A percentile compares a stretch with the other conserved stretches of the same genome.
These are phyloP conservation scores for Ptychoptera contaminata DNA, from an alignment of 2,888 invertebrate genomes.

Conservation along the genomic window DNA sequence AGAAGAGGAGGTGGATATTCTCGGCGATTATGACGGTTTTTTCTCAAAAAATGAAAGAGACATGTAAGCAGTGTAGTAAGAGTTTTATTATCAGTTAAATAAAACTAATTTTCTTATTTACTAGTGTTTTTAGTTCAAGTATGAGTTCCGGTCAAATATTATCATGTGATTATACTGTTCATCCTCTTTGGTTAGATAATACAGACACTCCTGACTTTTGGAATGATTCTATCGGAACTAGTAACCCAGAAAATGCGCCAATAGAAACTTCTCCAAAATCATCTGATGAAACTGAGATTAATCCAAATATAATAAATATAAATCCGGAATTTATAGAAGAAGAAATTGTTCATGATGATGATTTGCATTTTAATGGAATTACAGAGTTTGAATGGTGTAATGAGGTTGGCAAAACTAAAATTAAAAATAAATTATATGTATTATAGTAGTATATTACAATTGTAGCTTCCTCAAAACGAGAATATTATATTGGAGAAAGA, in stretches of 20 bases:
- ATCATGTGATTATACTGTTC: conserved; percentile 43
- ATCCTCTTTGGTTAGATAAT: conserved; percentile 48
- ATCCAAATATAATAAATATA: too few species aligned
- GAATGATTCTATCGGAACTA: conserved; percentile 4
- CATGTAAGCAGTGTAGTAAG: conserved; percentile 33
- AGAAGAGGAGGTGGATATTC: conserved; percentile 56
- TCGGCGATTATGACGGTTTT: conserved; percentile 54
- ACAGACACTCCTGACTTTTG: conserved; percentile 23
- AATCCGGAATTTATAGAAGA: too few species aligned
- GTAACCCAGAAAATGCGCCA: conserved; percentile 13
- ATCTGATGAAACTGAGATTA: too few species aligned
- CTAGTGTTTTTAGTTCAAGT: conserved; percentile 10
- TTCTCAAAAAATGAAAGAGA: conserved; percentile 41
- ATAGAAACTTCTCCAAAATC: neutral
- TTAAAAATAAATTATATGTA: neutral
- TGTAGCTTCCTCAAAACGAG: conserved; percentile 18
- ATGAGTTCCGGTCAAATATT: conserved; percentile 30
- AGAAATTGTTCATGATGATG: too few species aligned
- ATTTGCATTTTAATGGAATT: neutral
- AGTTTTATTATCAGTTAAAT: conserved; percentile 12
- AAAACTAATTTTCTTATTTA: conserved; percentile 10
- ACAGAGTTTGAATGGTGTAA: conserved; percentile 8
- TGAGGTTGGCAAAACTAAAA: conserved; percentile 4
- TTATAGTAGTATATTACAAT: neutral
- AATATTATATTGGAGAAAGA: conserved; percentile 33